Evolutionary conservation across 2,113 vertebrate genomes (phyloP).

Genomic region (Chinchilla lanigera): DNA sequence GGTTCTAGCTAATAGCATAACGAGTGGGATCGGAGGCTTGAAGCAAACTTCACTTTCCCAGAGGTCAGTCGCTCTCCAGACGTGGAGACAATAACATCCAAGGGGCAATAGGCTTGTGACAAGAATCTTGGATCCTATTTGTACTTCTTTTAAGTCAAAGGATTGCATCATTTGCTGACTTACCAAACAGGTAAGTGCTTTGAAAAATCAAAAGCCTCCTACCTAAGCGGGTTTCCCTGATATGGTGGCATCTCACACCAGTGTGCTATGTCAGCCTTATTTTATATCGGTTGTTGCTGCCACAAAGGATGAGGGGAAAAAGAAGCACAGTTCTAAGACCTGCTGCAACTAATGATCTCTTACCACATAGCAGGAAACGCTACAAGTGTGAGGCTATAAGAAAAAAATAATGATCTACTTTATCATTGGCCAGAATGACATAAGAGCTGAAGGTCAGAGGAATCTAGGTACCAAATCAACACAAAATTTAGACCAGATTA

Average conservation of each 20-base stretch:
- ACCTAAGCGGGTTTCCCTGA: background rate
- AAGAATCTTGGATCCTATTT: background rate
- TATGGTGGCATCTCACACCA: background rate
- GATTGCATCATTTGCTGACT: background rate
- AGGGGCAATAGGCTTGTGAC: background rate
- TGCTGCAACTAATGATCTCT: background rate
- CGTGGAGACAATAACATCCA: background rate
- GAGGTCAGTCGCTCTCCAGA: background rate
- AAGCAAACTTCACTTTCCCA: background rate
- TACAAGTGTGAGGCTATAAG: background rate
- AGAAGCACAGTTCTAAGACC: background rate
- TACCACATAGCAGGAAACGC: background rate
- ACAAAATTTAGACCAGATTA: background rate
- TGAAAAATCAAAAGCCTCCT: slow-evolving; percentile 16
- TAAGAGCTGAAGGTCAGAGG: background rate
- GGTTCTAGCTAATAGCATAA: background rate
- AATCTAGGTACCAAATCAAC: background rate
- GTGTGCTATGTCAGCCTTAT: background rate
- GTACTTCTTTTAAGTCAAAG: background rate
- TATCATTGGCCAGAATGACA: background rate
- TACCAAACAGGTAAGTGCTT: background rate
- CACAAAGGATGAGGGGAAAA: background rate
- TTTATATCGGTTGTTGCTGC: background rate
- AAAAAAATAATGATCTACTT: background rate
- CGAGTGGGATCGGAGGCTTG: background rate